Percentiles rank a stretch among this genome's conserved stretches.
These are phyloP conservation scores for Tenualosa thibaudeaui DNA, from an alignment of 2,797 vertebrate species.

Conservation along the genomic window DNA sequence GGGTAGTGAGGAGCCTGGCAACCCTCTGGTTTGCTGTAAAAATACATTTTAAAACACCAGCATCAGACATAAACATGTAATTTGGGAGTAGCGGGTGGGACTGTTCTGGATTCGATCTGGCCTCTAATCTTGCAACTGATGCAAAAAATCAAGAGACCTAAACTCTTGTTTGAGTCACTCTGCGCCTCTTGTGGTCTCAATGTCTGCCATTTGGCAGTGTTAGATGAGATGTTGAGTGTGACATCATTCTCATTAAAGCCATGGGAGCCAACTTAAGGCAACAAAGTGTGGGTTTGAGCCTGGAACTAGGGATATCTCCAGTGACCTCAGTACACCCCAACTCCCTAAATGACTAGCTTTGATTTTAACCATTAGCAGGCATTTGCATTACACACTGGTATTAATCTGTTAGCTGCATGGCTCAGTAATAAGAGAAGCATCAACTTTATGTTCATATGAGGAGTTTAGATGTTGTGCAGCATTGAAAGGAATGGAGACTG, in stretches of 20 bases:
- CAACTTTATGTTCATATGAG: background rate
- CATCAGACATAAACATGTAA: slow-evolving; percentile 66
- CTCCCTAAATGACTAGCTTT: background rate
- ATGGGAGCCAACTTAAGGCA: slow-evolving; percentile 29
- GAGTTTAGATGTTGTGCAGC: background rate
- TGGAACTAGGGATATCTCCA: slow-evolving; percentile 23
- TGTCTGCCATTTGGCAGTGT: slow-evolving; percentile 48
- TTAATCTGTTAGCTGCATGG: slow-evolving; percentile 8
- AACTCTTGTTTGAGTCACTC: slow-evolving; percentile 39
- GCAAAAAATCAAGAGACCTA: slow-evolving; percentile 42
- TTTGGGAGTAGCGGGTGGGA: slow-evolving; percentile 64
- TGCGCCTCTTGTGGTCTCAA: slow-evolving; percentile 47
- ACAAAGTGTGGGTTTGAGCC: slow-evolving; percentile 29
- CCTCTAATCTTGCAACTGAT: slow-evolving; percentile 62
- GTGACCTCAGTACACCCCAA: background rate
- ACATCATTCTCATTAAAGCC: slow-evolving; percentile 40
- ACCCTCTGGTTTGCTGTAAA: slow-evolving; percentile 60
- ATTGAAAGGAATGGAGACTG: background rate
- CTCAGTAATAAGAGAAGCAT: background rate
- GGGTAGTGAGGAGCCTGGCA: slow-evolving; percentile 51
- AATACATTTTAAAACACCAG: slow-evolving; percentile 58
- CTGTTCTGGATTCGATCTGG: slow-evolving; percentile 52
- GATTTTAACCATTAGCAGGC: slow-evolving; percentile 13
- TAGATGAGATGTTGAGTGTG: slow-evolving; percentile 34
- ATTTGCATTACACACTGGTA: slow-evolving; percentile 5